Conservation (phyloP, 2,888 invertebrate species). For the Nemotelus pantherinus region DNA sequence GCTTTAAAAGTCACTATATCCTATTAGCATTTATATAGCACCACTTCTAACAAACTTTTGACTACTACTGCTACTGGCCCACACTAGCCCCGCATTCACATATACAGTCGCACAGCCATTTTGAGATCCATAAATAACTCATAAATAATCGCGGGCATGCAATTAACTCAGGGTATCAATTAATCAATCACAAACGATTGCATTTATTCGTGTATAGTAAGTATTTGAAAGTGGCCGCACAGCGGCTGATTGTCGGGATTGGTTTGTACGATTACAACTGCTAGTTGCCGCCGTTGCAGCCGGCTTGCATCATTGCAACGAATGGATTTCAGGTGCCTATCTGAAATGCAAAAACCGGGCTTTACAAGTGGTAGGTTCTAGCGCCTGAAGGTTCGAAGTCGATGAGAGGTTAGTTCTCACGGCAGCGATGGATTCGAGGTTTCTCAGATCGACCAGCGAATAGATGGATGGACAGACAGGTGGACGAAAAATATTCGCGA, state of each 20-base stretch:
- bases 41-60: too few relatives aligned
- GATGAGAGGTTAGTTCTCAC: neutral
- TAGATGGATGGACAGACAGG: constrained; percentile 32
- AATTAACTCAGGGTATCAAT: constrained; percentile 60
- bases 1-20: too few relatives aligned
- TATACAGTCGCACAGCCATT: too few relatives aligned
- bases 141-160: constrained; percentile 57
- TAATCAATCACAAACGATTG: constrained; percentile 57
- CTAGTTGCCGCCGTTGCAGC: neutral
- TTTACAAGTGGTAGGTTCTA: too few relatives aligned
- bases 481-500: constrained; percentile 4
- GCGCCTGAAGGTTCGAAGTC: too few relatives aligned
- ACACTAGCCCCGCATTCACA: too few relatives aligned
- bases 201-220: constrained; percentile 41
- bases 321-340: neutral
- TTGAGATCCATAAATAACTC: constrained; percentile 51
- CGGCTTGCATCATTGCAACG: constrained; percentile 10
- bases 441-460: constrained; percentile 7
- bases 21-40: too few relatives aligned
- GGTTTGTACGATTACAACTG: constrained; percentile 37
- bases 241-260: constrained; percentile 43
- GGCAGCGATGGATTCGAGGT: constrained; percentile 3
- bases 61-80: too few relatives aligned
- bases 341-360: too few relatives aligned
- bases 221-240: constrained; percentile 41